Evolutionary conservation across 2,888 invertebrate species (phyloP), one percentile per base, ranked within the genome.

Genomic region (Acanthosepion pharaonis): DNA sequence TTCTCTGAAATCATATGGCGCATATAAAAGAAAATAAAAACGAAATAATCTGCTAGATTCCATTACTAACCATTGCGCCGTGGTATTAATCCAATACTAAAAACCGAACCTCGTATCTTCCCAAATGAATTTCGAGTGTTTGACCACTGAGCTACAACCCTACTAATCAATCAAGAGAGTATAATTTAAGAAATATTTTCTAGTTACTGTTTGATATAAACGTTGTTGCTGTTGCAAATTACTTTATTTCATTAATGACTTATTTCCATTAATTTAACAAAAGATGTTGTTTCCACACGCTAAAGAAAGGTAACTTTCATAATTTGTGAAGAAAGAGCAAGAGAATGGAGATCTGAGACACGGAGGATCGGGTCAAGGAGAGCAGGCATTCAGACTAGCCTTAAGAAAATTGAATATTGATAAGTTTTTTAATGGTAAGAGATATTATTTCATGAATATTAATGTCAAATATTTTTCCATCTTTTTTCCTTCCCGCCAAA

Each of bases 391-490:
- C n/a, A 78, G 78, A 78, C 78, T n/a, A 78, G 78, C 78, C 78
- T 78, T 78, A n/a, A 78, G 78, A 78, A 78, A 78, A 78, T 78
- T 78, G 78, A 78, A 78, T 78, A 78, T 78, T 78, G 33, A 78
- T 78, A 78, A 78, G 78, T 78, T 78, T 78, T 78, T 78, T n/a
- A 78, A 78, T 78, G 78, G 78, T 78, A 78, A 78, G 18, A 78
- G 78, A 78, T 78, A 78, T 78, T 78, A n/a, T 78, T 78, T 78
- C 78, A 78, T 78, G n/a, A 78, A 78, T 78, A 78, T 78, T 78
- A 78, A 78, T 78, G 78, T 9, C 4, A 15, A 78, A 78, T 15
- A 33, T n/a, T 78, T 78, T 33, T 33, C n/a, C 11, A 11, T 11
- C 9, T 78, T 78, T 33, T n/a, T n/a, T n/a, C n/a, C 18, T 78